phyloP scores from a whole-genome alignment of 2,113 vertebrate genomes.

The Monopterus albus region DNA sequence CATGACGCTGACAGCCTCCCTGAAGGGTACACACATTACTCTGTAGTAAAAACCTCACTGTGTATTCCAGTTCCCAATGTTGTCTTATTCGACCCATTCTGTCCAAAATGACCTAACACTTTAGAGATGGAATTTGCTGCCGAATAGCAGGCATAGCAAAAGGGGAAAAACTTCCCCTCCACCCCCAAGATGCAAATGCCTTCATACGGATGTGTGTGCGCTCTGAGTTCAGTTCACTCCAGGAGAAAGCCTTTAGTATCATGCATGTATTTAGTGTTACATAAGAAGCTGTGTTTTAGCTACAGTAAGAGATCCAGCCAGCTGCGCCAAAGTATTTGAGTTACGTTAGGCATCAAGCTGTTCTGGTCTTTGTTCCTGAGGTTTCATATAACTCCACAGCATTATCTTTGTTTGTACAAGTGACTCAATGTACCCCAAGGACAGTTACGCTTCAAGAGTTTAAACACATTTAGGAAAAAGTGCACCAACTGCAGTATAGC shows the following conservation, averaged over 20 bases:
- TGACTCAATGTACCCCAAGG: too few relatives aligned
- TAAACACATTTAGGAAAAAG: neutral
- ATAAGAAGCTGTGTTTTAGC: conserved; percentile 36
- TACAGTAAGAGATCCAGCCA: too few relatives aligned
- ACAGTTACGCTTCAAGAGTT: neutral
- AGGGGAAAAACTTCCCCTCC: conserved; percentile 27
- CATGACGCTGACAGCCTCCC: conserved; percentile 68
- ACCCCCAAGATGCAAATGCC: too few relatives aligned
- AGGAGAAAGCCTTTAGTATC: neutral
- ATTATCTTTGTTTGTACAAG: neutral
- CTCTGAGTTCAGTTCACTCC: neutral
- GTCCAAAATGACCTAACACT: conserved; percentile 39
- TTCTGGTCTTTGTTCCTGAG: neutral
- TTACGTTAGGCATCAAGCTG: neutral
- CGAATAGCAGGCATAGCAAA: conserved; percentile 19
- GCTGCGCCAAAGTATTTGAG: neutral
- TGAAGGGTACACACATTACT: conserved; percentile 4
- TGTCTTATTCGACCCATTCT: conserved; percentile 15
- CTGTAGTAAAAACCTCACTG: too few relatives aligned
- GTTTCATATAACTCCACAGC: neutral
- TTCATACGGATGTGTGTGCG: neutral
- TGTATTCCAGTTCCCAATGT: conserved; percentile 14
- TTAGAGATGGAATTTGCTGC: conserved; percentile 49
- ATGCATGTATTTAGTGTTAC: neutral
- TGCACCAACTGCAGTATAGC: neutral